Evolutionary conservation across 2,797 vertebrate genomes (phyloP).

Genomic region (Callimico goeldii): DNA sequence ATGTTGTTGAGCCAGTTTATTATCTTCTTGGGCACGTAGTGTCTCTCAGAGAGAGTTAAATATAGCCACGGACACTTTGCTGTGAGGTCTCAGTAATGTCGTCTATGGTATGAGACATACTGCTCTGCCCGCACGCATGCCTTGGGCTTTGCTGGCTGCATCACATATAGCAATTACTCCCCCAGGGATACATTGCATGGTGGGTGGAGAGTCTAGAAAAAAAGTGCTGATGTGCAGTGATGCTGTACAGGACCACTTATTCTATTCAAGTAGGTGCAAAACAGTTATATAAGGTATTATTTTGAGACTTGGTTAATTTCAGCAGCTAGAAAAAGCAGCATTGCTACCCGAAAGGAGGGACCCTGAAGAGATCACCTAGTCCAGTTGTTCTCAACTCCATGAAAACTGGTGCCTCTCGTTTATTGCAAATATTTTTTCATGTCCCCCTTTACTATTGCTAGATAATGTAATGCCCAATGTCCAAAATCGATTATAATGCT

Average conservation of each 20-base stretch:
- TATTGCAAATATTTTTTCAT: neutral
- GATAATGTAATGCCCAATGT: neutral
- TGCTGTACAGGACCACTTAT: neutral
- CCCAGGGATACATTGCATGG: neutral
- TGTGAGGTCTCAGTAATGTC: neutral
- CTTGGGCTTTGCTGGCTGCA: neutral
- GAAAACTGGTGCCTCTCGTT: neutral
- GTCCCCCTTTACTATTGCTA: neutral
- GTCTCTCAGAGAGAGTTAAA: neutral
- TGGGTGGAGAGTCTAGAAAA: neutral
- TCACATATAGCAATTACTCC: neutral
- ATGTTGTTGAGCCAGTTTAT: neutral
- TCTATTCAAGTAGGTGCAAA: neutral
- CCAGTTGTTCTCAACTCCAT: neutral
- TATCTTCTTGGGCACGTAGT: neutral
- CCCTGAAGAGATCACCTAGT: neutral
- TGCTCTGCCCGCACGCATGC: accelerated
- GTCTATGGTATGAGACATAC: neutral
- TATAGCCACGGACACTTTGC: accelerated
- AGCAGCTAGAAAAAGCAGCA: neutral
- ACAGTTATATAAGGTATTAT: slow-evolving; percentile 15
- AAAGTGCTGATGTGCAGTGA: neutral
- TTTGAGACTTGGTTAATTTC: neutral
- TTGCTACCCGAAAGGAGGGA: neutral
- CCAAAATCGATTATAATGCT: neutral